Evolutionary conservation across 2,797 vertebrate species (phyloP), one percentile per base, ranked within the genome.

Genomic region (Rhinatrema bivittatum): DNA sequence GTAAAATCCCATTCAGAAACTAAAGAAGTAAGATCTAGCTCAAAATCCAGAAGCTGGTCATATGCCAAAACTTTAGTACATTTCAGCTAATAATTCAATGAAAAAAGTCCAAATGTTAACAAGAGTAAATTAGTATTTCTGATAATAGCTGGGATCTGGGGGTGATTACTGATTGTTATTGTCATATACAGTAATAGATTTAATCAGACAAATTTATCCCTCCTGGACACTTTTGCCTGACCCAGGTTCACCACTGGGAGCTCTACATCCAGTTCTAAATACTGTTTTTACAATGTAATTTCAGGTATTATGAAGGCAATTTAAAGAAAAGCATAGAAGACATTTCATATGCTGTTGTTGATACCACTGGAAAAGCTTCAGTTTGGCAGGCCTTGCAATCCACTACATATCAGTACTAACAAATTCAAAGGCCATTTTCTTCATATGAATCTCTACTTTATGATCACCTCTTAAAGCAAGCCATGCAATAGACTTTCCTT

Each of bases 91-190:
- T 57, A 47, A 62, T 73, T 71, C 53, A 38, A 60, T 40, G 50
- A 59, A 60, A 28, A 34, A 27, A 69, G 39, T 39, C 39, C 30
- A 52, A 55, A 65, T 35, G 44, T 23, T 58, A 50, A 39, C 45
- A 0, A n/a, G 31, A 1, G n/a, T 49, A 66, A 74, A 68, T 68
- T 42, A 68, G 58, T 61, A 62, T 68, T 68, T 63, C 54, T 27
- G 36, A 22, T 60, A 68, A 69, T 56, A 42, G 34, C 34, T 35
- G 48, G 48, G 38, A 55, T 54, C 44, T 49, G 50, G 57, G 54
- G 44, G 35, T 62, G 57, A 66, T 66, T 56, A 46, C 43, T 48
- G 43, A 37, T 23, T 27, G 52, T 38, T 60, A 13, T 20, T 20
- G 35, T 4, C n/a, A n/a, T n/a, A n/a, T n/a, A n/a, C n/a, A n/a